Percentiles rank a stretch among this genome's conserved stretches.
phyloP scores from a whole-genome alignment of 2,797 vertebrate genomes.

The Enteromius fasciolatus region DNA sequence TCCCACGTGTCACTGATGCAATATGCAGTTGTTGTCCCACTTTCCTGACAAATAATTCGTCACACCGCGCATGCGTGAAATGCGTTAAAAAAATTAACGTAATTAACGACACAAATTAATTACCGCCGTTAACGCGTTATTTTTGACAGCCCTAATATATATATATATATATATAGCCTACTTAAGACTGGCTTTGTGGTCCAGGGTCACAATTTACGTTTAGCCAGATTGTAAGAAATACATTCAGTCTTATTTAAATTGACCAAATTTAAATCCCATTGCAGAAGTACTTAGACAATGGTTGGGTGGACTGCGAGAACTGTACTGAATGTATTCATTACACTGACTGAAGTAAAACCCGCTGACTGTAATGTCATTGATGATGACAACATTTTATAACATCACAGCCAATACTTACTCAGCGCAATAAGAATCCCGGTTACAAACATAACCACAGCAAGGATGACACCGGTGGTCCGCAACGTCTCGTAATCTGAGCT shows the following conservation, averaged over 20 bases:
- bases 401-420: slow-evolving; percentile 73
- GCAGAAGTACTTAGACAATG: not conserved
- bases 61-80: too few relatives aligned
- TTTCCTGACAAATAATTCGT: too few relatives aligned
- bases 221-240: not conserved
- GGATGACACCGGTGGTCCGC: slow-evolving; percentile 78
- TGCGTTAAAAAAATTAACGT: too few relatives aligned
- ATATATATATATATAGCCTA: not conserved
- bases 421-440: slow-evolving; percentile 82
- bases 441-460: slow-evolving; percentile 79
- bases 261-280: not conserved
- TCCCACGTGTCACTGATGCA: too few relatives aligned
- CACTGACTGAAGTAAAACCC: not conserved
- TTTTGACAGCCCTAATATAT: too few relatives aligned
- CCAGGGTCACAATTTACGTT: slow-evolving; percentile 1
- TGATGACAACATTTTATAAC: not conserved
- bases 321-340: not conserved
- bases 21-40: too few relatives aligned
- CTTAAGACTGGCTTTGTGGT: not conserved
- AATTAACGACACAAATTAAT: too few relatives aligned
- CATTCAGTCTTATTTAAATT: not conserved
- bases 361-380: not conserved
- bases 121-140: too few relatives aligned
- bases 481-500: slow-evolving; percentile 80
- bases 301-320: not conserved